Percentiles rank a stretch among this genome's conserved stretches.
These are phyloP conservation scores for Oscheius sp. DNA, from an alignment of 2,888 invertebrate species.

Conservation along the genomic window DNA sequence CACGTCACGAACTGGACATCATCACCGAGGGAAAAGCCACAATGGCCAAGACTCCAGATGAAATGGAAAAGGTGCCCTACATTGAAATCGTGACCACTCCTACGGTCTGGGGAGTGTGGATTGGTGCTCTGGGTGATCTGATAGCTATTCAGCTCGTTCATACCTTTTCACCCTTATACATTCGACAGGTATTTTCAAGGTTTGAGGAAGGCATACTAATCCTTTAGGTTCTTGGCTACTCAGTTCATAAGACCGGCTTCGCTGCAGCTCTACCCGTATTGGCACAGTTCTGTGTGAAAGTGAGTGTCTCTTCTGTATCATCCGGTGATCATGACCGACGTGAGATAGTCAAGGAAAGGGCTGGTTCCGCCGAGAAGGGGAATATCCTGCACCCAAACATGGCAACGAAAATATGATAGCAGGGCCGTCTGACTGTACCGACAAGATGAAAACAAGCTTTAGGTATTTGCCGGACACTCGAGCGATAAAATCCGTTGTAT, in stretches of 20 bases:
- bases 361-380: too few species aligned
- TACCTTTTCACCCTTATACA: conserved; percentile 59
- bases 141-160: conserved; percentile 69
- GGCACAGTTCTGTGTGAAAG: conserved; percentile 70
- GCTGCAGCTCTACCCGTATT: conserved; percentile 70
- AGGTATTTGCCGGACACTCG: conserved; percentile 69
- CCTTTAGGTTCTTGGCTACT: conserved; percentile 59
- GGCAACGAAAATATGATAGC: neutral
- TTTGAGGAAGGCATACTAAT: neutral
- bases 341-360: neutral
- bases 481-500: conserved; percentile 62
- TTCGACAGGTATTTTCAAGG: conserved; percentile 31
- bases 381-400: too few species aligned
- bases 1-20: conserved; percentile 31
- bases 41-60: neutral
- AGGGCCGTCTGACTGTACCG: neutral
- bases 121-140: conserved; percentile 71
- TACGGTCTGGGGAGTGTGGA: conserved; percentile 70
- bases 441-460: neutral
- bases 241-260: conserved; percentile 71
- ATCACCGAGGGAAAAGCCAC: conserved; percentile 47
- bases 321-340: neutral
- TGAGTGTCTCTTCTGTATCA: conserved; percentile 11
- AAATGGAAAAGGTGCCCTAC: conserved; percentile 59
- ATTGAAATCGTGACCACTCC: conserved; percentile 64